phyloP scores from a whole-genome alignment of 2,113 vertebrate species.

The Arizona elegans region DNA sequence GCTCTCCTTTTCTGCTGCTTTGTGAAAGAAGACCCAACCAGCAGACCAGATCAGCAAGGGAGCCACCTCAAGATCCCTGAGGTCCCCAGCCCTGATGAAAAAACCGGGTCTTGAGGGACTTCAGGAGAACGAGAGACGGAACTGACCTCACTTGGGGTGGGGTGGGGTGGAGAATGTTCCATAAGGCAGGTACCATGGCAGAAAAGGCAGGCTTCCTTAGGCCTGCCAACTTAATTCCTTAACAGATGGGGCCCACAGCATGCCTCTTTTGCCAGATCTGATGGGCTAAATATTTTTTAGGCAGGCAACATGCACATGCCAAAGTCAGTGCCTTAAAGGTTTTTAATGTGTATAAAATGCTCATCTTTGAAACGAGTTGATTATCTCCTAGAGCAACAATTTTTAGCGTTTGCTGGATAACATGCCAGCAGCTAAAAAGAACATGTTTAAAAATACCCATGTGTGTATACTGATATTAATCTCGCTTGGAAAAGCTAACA shows the following conservation, averaged over 20 bases:
- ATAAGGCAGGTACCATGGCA: background rate
- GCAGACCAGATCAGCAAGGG: background rate
- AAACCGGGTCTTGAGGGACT: background rate
- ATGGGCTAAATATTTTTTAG: background rate
- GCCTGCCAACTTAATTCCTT: background rate
- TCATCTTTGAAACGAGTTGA: background rate
- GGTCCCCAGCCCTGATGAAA: background rate
- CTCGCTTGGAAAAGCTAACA: background rate
- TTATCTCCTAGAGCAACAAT: background rate
- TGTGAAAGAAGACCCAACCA: background rate
- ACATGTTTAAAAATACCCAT: background rate
- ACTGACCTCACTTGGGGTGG: no score
- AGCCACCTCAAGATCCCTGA: background rate
- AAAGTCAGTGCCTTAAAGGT: background rate
- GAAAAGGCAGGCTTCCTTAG: background rate
- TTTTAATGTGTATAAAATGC: background rate
- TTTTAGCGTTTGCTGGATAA: background rate
- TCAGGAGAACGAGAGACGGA: background rate
- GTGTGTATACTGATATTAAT: background rate
- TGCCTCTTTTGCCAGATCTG: background rate
- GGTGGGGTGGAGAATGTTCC: background rate
- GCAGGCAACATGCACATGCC: slow-evolving; percentile 8
- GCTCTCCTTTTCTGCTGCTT: background rate
- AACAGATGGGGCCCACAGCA: background rate
- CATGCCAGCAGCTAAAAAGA: background rate